These are phyloP conservation scores for Eristalis tenax DNA, from an alignment of 2,888 invertebrate genomes.

Conservation along the genomic window DNA sequence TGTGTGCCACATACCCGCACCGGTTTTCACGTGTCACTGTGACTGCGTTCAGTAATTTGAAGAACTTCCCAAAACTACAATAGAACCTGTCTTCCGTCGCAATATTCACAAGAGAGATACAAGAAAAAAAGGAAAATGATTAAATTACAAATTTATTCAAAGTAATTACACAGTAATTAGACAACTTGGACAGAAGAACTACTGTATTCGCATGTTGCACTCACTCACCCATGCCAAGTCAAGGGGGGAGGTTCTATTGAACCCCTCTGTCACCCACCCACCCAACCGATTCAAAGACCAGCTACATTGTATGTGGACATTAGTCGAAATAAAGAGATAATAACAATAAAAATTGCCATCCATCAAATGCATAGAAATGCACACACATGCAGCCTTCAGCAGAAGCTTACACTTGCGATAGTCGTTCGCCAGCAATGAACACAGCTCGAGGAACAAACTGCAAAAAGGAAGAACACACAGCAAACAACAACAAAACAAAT, in stretches of 20 bases:
- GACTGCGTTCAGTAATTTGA: background rate
- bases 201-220: background rate
- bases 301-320: constrained; percentile 41
- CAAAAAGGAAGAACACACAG: constrained; percentile 10
- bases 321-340: constrained; percentile 50
- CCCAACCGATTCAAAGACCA: background rate
- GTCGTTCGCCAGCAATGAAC: constrained; percentile 42
- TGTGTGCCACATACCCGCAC: background rate
- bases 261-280: background rate
- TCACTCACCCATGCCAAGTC: background rate
- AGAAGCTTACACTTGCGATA: constrained; percentile 56
- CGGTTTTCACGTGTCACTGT: background rate
- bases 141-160: constrained; percentile 51
- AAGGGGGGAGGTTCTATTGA: constrained; percentile 10
- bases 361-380: constrained; percentile 33
- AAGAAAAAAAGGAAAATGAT: background rate
- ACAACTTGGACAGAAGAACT: constrained; percentile 31
- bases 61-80: background rate
- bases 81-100: background rate
- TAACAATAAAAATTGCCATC: constrained; percentile 49
- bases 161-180: constrained; percentile 53
- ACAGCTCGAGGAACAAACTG: constrained; percentile 10
- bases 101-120: background rate
- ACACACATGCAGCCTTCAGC: constrained; percentile 24
- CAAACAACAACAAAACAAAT: constrained; percentile 4